A percentile compares a stretch with the other conserved stretches of the same genome.
Conservation (phyloP, 1,140 invertebrate genomes). For the Notospermus geniculatus region DNA sequence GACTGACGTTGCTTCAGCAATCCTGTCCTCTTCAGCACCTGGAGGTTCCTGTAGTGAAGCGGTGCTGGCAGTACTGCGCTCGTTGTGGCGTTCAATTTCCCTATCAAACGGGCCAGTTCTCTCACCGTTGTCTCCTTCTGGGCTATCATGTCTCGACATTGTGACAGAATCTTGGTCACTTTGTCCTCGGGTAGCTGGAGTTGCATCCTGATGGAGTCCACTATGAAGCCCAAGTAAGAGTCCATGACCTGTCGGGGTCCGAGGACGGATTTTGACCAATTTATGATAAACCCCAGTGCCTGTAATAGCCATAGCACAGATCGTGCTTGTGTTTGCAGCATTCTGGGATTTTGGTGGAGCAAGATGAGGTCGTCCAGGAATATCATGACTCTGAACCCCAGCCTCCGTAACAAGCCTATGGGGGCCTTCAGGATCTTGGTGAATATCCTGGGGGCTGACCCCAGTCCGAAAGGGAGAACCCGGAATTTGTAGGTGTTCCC, state of each 20-base stretch:
- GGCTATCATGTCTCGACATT: not conserved
- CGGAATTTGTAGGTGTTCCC: not conserved
- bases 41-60: not conserved
- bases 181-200: not conserved
- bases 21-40: conserved; percentile 4
- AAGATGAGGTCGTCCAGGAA: conserved; percentile 7
- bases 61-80: conserved; percentile 5
- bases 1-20: not conserved
- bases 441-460: not conserved
- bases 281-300: not conserved
- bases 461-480: conserved; percentile 2
- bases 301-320: too few species aligned
- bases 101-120: not conserved
- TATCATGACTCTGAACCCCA: not conserved
- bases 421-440: conserved; percentile 9
- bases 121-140: not conserved
- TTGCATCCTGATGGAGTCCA: not conserved
- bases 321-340: too few species aligned
- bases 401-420: not conserved
- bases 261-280: not conserved
- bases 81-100: conserved; percentile 2
- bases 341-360: too few species aligned
- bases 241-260: not conserved
- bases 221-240: not conserved
- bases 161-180: not conserved